Percentiles rank a stretch among this genome's conserved stretches.
phyloP scores from a whole-genome alignment of 1,140 invertebrate genomes.

The Teleogryllus occipitalis region DNA sequence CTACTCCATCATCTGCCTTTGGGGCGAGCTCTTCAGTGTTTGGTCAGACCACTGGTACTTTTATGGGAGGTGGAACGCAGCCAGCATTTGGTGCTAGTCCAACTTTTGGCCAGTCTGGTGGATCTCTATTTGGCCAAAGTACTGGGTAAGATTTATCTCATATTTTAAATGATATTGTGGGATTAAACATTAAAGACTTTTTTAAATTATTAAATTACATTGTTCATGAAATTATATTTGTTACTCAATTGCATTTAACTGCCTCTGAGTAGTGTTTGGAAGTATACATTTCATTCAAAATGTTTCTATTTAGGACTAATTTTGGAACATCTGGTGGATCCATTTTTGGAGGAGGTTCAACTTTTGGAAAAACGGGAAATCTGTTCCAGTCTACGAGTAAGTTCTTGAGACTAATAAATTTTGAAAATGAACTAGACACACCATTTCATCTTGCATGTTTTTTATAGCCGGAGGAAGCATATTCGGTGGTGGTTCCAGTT shows the following conservation, averaged over 20 bases:
- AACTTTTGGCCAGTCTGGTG: constrained; percentile 2
- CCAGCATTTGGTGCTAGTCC: constrained; percentile 10
- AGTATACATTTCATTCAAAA: too few species aligned
- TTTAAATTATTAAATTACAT: background rate
- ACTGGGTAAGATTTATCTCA: background rate
- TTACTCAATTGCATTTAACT: background rate
- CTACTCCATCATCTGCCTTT: constrained; percentile 10
- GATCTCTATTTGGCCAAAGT: constrained; percentile 9
- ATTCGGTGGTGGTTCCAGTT: constrained; percentile 9
- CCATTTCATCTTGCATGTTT: background rate
- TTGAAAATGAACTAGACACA: background rate
- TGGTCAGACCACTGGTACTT: constrained; percentile 14
- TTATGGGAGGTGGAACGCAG: background rate
- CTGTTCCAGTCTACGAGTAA: constrained; percentile 9
- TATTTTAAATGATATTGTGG: background rate
- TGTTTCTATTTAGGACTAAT: background rate
- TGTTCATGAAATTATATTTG: background rate
- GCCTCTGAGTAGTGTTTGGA: background rate
- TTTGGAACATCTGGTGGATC: constrained; percentile 16
- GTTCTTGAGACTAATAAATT: background rate
- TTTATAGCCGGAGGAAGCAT: constrained; percentile 12
- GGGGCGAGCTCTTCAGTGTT: background rate
- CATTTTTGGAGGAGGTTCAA: constrained; percentile 16
- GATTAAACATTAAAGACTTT: background rate
- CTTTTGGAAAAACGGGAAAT: constrained; percentile 11